Conservation (phyloP, 2,888 invertebrate genomes). For the Campoplex nolae region DNA sequence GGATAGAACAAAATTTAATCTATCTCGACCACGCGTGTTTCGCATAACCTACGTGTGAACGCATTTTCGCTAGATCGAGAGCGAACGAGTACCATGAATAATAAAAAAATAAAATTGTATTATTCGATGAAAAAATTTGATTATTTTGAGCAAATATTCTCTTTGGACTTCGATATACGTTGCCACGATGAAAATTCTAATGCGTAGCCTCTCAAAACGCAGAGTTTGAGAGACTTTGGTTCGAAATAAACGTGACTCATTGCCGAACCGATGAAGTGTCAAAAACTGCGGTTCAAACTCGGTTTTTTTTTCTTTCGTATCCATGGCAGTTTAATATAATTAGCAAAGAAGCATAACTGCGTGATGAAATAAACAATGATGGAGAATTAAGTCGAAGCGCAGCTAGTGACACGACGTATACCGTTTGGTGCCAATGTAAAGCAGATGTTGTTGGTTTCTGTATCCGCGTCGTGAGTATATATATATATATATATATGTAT, state of each 20-base stretch:
- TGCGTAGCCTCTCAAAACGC: neutral
- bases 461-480: constrained; percentile 35
- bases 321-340: neutral
- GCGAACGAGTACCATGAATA: neutral
- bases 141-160: neutral
- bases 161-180: neutral
- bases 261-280: no score
- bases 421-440: constrained; percentile 12
- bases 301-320: no score
- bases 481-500: neutral
- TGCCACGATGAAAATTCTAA: neutral
- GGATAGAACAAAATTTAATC: constrained; percentile 29
- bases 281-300: no score
- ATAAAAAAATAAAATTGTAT: neutral
- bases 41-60: neutral
- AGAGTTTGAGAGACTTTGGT: neutral
- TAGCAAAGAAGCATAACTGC: neutral
- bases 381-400: neutral
- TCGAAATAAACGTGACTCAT: neutral
- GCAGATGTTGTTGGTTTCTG: constrained; percentile 14
- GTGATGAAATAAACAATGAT: neutral
- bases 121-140: neutral
- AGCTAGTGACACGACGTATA: neutral
- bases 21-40: neutral
- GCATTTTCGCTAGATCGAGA: neutral